These are phyloP conservation scores for Mythimna ferrago DNA, from an alignment of 2,888 invertebrate genomes.

Conservation along the genomic window DNA sequence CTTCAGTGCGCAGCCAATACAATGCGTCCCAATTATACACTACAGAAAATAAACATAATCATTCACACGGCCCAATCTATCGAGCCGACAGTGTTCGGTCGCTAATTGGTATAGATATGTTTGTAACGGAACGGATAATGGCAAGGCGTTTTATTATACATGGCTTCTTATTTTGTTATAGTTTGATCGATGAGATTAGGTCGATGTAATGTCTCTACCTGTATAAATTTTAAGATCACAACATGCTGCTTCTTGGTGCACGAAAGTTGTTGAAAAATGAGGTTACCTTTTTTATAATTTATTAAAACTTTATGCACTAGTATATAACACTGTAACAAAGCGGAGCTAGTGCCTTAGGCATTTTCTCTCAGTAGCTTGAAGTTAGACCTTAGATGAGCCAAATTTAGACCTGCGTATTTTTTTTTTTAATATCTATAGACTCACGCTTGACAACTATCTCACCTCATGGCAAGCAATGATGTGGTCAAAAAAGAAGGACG, in stretches of 20 bases:
- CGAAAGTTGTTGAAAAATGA: not conserved
- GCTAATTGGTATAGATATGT: constrained; percentile 63
- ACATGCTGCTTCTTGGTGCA: not conserved
- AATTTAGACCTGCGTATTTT: too few species aligned
- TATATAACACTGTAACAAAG: too few species aligned
- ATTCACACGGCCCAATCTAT: constrained; percentile 85
- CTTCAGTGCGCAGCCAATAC: constrained; percentile 64
- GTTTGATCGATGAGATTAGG: constrained; percentile 37
- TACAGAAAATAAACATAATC: constrained; percentile 82
- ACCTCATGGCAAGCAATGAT: too few species aligned
- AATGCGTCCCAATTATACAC: constrained; percentile 56
- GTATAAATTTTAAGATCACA: not conserved
- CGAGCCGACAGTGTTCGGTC: constrained; percentile 67
- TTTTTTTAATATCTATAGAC: too few species aligned
- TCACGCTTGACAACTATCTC: too few species aligned
- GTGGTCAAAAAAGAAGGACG: too few species aligned
- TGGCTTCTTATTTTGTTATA: constrained; percentile 35
- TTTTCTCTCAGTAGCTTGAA: too few species aligned
- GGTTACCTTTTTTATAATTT: too few species aligned
- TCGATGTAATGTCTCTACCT: too few species aligned
- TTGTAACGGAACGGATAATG: constrained; percentile 60
- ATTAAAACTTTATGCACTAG: too few species aligned
- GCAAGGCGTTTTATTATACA: constrained; percentile 44
- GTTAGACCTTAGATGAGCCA: too few species aligned
- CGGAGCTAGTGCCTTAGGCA: too few species aligned